Evolutionary conservation across 2,888 invertebrate species (phyloP), one percentile per base, ranked within the genome.

Genomic region (Drosophila pseudotakahashii): DNA sequence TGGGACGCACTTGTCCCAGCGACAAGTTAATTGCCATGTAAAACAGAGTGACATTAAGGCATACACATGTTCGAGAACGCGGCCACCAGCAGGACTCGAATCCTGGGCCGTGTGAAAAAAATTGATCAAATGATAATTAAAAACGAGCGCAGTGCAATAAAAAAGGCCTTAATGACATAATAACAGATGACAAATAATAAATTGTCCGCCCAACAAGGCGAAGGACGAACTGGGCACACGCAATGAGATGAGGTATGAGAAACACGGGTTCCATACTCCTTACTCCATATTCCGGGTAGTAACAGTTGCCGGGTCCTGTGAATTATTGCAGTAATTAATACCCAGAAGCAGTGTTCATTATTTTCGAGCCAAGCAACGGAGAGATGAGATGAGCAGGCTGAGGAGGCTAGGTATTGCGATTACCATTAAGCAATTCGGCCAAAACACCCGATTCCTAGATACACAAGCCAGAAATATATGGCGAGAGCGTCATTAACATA

Each of bases 151-250:
- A 76, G 71, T 64, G 76, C 79, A 84, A 60, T 75, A 75, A 73
- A 73, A 78, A 77, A 76, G 47, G 53, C 70, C 79, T 88, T 85
- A 85, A 85, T 80, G 86, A 77, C 79, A 85, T 85, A 88, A 88
- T 88, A 88, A 88, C 84, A 85, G 80, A 85, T 88, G 84, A 88
- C 82, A 88, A 85, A 85, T 85, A 88, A 88, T 85, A 88, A 84
- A 88, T 88, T 80, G 73, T 60, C 54, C 52, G 71, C 70, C 61
- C 66, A 78, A 69, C 78, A 32, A 48, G 52, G 45, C 37, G 47
- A 26, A 26, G 26, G 34, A 19, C 47, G 67, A 73, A 69, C 70
- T 75, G 76, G 75, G 79, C 34, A 47, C 69, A 69, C 66, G 57
- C 61, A 57, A 48, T 52, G 34, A 71, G 50, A 55, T 42, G 61